These are phyloP conservation scores for Isurus oxyrinchus DNA, from an alignment of 2,113 vertebrate genomes.

Conservation along the genomic window DNA sequence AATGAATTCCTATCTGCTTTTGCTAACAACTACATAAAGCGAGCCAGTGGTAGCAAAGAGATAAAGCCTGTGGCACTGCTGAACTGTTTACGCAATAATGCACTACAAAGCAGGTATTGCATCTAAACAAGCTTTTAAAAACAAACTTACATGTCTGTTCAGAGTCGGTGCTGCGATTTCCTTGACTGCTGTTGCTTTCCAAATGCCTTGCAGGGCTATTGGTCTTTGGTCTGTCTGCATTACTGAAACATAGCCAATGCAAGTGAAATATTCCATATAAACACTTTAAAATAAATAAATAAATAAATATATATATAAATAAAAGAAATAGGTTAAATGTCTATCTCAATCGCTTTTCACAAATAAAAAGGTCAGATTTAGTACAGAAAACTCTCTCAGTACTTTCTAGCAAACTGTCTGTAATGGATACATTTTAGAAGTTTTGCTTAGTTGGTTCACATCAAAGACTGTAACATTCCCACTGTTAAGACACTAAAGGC, in stretches of 20 bases:
- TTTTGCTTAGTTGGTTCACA: background rate
- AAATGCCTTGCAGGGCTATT: conserved; percentile 76
- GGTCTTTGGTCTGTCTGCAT: conserved; percentile 70
- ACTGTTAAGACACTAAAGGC: background rate
- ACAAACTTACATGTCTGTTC: conserved; percentile 68
- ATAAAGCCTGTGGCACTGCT: background rate
- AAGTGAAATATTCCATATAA: background rate
- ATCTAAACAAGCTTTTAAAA: conserved; percentile 9
- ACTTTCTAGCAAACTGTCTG: background rate
- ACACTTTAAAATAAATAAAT: no score
- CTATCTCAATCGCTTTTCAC: background rate
- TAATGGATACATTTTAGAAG: background rate
- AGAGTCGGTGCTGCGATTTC: conserved; percentile 59
- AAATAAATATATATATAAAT: no score
- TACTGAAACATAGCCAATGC: conserved; percentile 46
- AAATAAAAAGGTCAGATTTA: background rate
- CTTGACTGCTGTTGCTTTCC: conserved; percentile 58
- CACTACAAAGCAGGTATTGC: background rate
- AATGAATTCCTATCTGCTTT: background rate
- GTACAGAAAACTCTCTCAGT: conserved; percentile 26
- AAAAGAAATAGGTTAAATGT: conserved; percentile 34
- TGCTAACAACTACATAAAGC: background rate
- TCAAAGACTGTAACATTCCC: background rate
- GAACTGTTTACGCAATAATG: background rate
- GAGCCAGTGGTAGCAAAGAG: background rate